Conservation (phyloP, 2,797 vertebrate genomes). For the Chelmon rostratus region DNA sequence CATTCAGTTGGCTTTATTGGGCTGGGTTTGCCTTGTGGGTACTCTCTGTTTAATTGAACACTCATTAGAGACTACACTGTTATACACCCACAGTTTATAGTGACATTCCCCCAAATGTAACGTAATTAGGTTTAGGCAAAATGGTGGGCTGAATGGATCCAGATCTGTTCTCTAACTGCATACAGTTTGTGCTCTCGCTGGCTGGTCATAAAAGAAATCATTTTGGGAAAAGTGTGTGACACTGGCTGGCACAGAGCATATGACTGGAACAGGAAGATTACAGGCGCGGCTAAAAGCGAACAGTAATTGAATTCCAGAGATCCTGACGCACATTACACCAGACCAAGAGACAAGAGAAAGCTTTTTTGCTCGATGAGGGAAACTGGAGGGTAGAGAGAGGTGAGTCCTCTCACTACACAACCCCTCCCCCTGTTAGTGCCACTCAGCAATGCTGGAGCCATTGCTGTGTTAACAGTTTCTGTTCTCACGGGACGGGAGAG, state of each 20-base stretch:
- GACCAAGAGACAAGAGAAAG: slow-evolving; percentile 86
- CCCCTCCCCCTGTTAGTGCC: slow-evolving; percentile 78
- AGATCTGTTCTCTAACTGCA: slow-evolving; percentile 69
- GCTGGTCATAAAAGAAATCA: slow-evolving; percentile 78
- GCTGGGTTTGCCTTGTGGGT: slow-evolving; percentile 74
- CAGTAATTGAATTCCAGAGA: slow-evolving; percentile 86
- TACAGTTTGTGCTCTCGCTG: slow-evolving; percentile 70
- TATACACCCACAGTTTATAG: slow-evolving; percentile 80
- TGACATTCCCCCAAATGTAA: slow-evolving; percentile 80
- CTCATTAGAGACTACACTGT: slow-evolving; percentile 81
- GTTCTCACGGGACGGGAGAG: slow-evolving; percentile 84
- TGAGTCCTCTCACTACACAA: slow-evolving; percentile 76
- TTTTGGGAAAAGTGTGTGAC: slow-evolving; percentile 77
- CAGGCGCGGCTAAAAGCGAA: slow-evolving; percentile 83
- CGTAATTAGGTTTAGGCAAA: slow-evolving; percentile 76
- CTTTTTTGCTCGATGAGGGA: slow-evolving; percentile 85
- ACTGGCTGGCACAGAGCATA: slow-evolving; percentile 79
- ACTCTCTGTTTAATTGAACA: slow-evolving; percentile 82
- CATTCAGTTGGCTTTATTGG: slow-evolving; percentile 68
- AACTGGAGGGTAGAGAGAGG: slow-evolving; percentile 82
- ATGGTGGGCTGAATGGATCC: slow-evolving; percentile 73
- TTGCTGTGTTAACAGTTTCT: slow-evolving; percentile 85
- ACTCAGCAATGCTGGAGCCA: slow-evolving; percentile 84
- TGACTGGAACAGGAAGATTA: slow-evolving; percentile 82
- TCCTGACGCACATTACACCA: slow-evolving; percentile 84